A percentile compares a stretch with the other conserved stretches of the same genome.
Conservation (phyloP, 2,888 invertebrate genomes). For the Agriopis marginaria region DNA sequence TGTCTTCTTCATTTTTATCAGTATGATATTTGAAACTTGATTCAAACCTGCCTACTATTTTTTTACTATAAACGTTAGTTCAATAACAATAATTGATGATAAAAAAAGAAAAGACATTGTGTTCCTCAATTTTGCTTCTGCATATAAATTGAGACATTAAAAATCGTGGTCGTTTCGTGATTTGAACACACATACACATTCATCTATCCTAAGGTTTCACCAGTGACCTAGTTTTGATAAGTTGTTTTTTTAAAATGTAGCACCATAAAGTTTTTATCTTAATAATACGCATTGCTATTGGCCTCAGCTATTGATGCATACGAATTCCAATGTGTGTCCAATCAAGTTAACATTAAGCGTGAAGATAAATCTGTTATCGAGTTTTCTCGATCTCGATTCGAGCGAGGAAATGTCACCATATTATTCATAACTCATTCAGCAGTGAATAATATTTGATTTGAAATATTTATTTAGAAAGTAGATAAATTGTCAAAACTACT, state of each 20-base stretch:
- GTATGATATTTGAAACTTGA: background rate
- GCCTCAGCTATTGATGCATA: slow-evolving; percentile 2
- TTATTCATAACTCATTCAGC: background rate
- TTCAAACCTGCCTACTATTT: too few species aligned
- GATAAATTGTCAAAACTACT: too few species aligned
- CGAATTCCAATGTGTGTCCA: background rate
- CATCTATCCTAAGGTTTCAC: background rate
- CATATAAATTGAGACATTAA: background rate
- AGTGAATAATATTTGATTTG: background rate
- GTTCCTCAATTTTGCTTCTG: background rate
- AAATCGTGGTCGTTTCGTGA: background rate
- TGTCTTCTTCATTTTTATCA: background rate
- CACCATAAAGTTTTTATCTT: background rate
- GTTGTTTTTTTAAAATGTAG: background rate
- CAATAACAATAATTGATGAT: background rate
- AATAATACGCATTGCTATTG: background rate
- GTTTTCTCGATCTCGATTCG: too few species aligned
- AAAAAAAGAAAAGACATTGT: background rate
- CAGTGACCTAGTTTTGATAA: slow-evolving; percentile 3
- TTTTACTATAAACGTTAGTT: too few species aligned
- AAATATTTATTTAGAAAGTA: too few species aligned
- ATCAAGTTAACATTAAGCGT: background rate
- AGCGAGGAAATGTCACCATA: background rate
- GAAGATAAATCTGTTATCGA: slow-evolving; percentile 6
- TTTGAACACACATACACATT: background rate